Base-by-base conservation (phyloP, 1,140 invertebrate species). In the Listronotus bonariensis region DNA sequence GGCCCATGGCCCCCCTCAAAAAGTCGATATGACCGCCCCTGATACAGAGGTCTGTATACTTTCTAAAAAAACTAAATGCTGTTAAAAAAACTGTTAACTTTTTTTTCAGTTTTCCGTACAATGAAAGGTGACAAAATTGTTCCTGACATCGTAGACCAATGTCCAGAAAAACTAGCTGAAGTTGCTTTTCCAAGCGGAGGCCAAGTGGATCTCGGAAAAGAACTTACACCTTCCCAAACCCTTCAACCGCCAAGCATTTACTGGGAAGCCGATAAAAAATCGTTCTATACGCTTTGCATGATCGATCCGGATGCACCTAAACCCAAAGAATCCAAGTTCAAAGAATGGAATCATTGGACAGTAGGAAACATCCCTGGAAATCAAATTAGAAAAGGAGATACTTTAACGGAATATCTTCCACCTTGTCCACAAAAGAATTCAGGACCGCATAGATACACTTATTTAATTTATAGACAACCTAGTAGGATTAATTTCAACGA, bases 321-420 rank as follows among this genome's bases (percentile, higher is more conserved):
- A 72, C 85, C 93, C 6, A 82, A 86, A 8, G 82, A 90, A 18
- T 90, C 87, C 0, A 89, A 84, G 51, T 89, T 86, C 69, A 83
- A 92, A 6, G 93, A 96, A 80, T 95, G 90, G 88, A 90, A 92
- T 72, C 95, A 97, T 77, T 97, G 94, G 93, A 78, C 95, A 4
- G 89, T 97, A 0, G 90, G 84, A 7, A 97, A 97, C 74, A 93
- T 97, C 73, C 92, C 91, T 5, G 93, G 90, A 15, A 81, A 79
- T 58, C 81, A 91, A 43, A 77, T 97, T 0, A 69, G 74, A 0
- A 80, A 85, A 17, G 95, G 94, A 4, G 87, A 73, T 36, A 63
- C 65, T 0, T 77, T 96, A 0, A 87, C 87, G 5, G 87, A 86
- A 1, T 96, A 95, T 78, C 80, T 95, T 62, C 93, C 93, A 26